Evolutionary conservation across 2,797 vertebrate species (phyloP).

Genomic region (Lophura swinhoii): DNA sequence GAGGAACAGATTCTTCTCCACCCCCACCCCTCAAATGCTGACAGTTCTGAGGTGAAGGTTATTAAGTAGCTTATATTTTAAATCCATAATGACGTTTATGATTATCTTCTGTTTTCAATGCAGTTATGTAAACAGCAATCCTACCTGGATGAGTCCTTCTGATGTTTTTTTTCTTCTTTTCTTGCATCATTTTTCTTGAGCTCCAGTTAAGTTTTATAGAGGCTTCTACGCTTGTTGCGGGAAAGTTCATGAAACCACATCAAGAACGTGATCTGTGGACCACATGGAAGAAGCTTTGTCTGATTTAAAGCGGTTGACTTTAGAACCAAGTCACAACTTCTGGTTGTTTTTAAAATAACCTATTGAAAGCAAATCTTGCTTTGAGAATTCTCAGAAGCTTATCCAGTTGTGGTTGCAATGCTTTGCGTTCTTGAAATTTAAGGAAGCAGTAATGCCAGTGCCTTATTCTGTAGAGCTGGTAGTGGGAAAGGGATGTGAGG

Average conservation of each 20-base stretch:
- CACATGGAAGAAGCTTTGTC: background rate
- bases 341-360: conserved; percentile 11
- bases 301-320: background rate
- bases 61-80: conserved; percentile 45
- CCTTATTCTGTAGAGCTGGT: background rate
- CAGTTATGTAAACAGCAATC: background rate
- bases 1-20: background rate
- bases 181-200: background rate
- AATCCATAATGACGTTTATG: background rate
- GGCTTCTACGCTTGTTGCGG: background rate
- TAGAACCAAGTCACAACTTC: background rate
- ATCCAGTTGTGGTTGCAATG: background rate
- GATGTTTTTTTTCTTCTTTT: background rate
- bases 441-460: background rate
- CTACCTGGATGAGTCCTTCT: background rate
- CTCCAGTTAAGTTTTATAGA: background rate
- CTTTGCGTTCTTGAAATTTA: background rate
- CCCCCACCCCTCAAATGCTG: rapidly evolving
- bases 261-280: background rate
- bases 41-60: background rate
- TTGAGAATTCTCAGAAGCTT: background rate
- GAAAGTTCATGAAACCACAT: background rate
- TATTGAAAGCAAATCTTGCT: background rate
- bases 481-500: rapidly evolving
- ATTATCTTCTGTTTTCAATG: background rate